Evolutionary conservation across 37 sponge, comb jelly and placozoan genomes (phyloP).

Genomic region (Ianthella basta): DNA sequence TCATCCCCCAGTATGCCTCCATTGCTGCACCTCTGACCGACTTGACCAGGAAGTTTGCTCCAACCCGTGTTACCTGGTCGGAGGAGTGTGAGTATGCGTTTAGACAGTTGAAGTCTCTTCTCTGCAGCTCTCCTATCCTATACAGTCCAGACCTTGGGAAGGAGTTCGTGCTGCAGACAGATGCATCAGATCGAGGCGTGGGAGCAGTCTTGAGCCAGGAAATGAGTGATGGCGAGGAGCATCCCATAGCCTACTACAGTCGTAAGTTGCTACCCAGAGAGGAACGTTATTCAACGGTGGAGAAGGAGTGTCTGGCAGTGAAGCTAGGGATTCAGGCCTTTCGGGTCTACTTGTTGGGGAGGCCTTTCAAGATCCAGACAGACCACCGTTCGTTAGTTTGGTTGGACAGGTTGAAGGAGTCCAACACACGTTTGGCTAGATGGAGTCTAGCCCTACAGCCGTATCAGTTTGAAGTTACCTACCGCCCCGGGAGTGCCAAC

Average conservation of each 20-base stretch:
- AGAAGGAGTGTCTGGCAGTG: slow-evolving; percentile 52
- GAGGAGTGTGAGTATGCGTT: slow-evolving; percentile 28
- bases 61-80: slow-evolving; percentile 35
- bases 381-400: slow-evolving; percentile 49
- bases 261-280: slow-evolving; percentile 51
- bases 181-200: slow-evolving; percentile 54
- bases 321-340: slow-evolving; percentile 9
- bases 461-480: slow-evolving; percentile 23
- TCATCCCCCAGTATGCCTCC: slow-evolving; percentile 46
- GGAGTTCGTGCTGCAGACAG: slow-evolving; percentile 49
- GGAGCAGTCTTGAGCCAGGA: slow-evolving; percentile 60
- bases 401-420: slow-evolving; percentile 45
- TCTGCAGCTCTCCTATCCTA: slow-evolving; percentile 39
- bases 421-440: slow-evolving; percentile 29
- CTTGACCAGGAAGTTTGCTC: slow-evolving; percentile 39
- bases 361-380: slow-evolving; percentile 44
- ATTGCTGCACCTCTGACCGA: slow-evolving; percentile 51
- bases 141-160: slow-evolving; percentile 23
- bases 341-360: slow-evolving; percentile 43
- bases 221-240: slow-evolving; percentile 40
- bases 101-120: slow-evolving; percentile 1
- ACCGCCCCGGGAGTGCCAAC: slow-evolving; percentile 32
- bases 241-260: slow-evolving; percentile 51
- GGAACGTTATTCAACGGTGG: slow-evolving; percentile 38
- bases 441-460: slow-evolving; percentile 58